A percentile compares a stretch with the other conserved stretches of the same genome.
phyloP scores from a whole-genome alignment of 1,140 invertebrate genomes.

The Drusus annulatus region DNA sequence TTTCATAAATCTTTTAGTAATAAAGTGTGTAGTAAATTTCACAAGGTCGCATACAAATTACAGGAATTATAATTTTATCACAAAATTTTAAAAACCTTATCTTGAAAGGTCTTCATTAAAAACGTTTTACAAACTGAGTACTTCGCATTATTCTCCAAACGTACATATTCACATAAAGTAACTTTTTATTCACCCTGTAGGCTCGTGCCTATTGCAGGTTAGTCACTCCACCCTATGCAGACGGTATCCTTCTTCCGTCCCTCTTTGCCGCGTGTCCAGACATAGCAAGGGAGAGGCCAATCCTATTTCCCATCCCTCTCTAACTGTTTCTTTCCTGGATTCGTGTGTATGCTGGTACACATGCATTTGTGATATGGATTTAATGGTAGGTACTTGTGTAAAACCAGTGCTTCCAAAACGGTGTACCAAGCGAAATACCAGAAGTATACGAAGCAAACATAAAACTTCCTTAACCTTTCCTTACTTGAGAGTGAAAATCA shows the following conservation, averaged over 20 bases:
- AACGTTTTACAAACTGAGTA: too few species aligned
- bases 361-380: constrained; percentile 21
- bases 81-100: neutral
- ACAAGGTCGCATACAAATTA: too few species aligned
- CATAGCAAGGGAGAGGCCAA: constrained; percentile 39
- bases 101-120: neutral
- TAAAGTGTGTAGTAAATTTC: too few species aligned
- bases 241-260: constrained; percentile 23
- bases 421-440: neutral
- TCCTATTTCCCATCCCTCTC: constrained; percentile 25
- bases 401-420: constrained; percentile 10
- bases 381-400: constrained; percentile 9
- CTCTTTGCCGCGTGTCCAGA: constrained; percentile 22
- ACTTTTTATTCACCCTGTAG: constrained; percentile 11
- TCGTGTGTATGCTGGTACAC: constrained; percentile 15
- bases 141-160: neutral
- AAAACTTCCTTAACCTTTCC: too few species aligned
- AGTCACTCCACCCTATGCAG: constrained; percentile 41
- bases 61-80: neutral
- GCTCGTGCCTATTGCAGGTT: constrained; percentile 16
- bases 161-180: neutral
- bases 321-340: constrained; percentile 16
- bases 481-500: too few species aligned
- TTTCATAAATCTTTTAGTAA: too few species aligned
- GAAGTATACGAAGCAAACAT: neutral